Percentiles rank a stretch among this genome's conserved stretches.
Evolutionary conservation across 1,140 invertebrate species (phyloP).

Genomic region (Elymnias hypermnestra): DNA sequence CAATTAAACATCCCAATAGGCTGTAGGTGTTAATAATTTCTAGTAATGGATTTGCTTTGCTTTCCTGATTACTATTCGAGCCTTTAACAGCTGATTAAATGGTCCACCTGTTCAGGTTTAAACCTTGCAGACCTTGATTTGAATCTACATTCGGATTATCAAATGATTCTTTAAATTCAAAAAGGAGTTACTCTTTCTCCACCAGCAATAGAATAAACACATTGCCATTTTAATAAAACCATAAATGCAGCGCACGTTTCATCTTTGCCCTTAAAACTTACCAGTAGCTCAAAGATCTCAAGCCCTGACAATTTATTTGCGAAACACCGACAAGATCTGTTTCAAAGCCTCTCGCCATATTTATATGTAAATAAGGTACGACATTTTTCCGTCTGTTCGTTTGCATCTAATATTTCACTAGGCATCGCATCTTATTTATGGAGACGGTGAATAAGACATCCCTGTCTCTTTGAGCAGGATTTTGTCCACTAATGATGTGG

Average conservation of each 20-base stretch:
- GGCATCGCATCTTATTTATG: constrained; percentile 45
- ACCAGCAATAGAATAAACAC: too few relatives aligned
- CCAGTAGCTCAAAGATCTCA: constrained; percentile 3
- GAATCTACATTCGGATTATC: too few relatives aligned
- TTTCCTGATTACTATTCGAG: too few relatives aligned
- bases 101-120: too few relatives aligned
- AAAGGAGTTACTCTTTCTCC: too few relatives aligned
- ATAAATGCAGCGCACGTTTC: constrained; percentile 1
- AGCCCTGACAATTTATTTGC: constrained; percentile 5
- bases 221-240: too few relatives aligned
- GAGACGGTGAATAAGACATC: constrained; percentile 44
- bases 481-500: constrained; percentile 48
- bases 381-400: constrained; percentile 45
- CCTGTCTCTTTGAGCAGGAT: constrained; percentile 30
- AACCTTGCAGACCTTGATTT: too few relatives aligned
- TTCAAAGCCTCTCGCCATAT: constrained; percentile 26
- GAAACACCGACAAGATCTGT: constrained; percentile 14
- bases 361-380: constrained; percentile 40
- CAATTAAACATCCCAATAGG: too few relatives aligned
- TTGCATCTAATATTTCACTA: constrained; percentile 63
- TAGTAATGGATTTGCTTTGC: too few relatives aligned
- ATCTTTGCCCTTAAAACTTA: constrained; percentile 5
- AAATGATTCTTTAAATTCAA: too few relatives aligned
- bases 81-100: too few relatives aligned
- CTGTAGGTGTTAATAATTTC: too few relatives aligned